phyloP scores from a whole-genome alignment of 2,797 vertebrate species.

The Arctocebus calabarensis region DNA sequence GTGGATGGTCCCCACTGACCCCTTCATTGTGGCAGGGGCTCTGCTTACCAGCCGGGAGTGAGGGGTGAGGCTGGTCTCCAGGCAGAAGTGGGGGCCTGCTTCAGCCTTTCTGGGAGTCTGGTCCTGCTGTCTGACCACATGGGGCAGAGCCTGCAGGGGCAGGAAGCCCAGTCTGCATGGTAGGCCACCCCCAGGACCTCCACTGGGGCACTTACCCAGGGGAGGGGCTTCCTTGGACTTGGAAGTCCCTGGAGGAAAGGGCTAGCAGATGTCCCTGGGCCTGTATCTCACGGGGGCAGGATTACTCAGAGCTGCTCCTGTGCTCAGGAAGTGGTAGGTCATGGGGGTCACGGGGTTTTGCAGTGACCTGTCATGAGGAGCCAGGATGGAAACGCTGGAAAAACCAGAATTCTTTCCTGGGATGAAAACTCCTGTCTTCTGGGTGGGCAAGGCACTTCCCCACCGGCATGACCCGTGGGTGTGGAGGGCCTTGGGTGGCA shows the following conservation, averaged over 20 bases:
- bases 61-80: neutral
- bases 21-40: neutral
- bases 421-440: neutral
- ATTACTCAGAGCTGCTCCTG: neutral
- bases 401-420: neutral
- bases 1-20: neutral
- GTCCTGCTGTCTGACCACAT: neutral
- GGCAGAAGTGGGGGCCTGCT: neutral
- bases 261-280: neutral
- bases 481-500: neutral
- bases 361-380: accelerated
- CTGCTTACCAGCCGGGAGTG: neutral
- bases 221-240: neutral
- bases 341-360: neutral
- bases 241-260: neutral
- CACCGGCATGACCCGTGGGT: neutral
- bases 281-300: neutral
- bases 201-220: accelerated
- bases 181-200: neutral
- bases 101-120: neutral
- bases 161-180: neutral
- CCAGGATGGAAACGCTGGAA: conserved; percentile 35
- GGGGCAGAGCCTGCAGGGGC: neutral
- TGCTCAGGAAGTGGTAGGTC: neutral
- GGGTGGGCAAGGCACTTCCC: neutral